A percentile compares a stretch with the other conserved stretches of the same genome.
Conservation (phyloP, 37 sponge, comb jelly and placozoan species). For the Aplysina aerophoba region DNA sequence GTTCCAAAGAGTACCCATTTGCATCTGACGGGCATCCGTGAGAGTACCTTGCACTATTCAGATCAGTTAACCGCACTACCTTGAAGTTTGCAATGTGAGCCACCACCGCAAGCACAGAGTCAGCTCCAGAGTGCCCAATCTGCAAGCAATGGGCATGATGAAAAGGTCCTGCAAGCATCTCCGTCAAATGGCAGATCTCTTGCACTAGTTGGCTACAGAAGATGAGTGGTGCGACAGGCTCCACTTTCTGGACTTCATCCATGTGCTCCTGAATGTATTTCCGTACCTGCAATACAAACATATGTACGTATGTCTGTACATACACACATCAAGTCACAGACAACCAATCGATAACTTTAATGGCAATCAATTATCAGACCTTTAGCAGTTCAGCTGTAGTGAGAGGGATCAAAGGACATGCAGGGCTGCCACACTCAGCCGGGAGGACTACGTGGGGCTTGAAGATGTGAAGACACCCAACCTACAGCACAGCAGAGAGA, state of each 20-base stretch:
- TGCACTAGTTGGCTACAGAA: constrained; percentile 37
- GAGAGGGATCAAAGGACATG: too few relatives aligned
- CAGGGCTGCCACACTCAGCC: too few relatives aligned
- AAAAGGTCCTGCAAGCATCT: constrained; percentile 37
- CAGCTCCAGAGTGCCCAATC: constrained; percentile 62
- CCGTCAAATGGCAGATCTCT: constrained; percentile 41
- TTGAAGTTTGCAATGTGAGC: constrained; percentile 51
- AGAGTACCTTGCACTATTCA: neutral
- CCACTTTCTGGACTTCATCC: neutral
- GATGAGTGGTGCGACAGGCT: neutral
- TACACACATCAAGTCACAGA: too few relatives aligned
- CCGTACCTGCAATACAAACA: too few relatives aligned
- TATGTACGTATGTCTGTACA: too few relatives aligned
- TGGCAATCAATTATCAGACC: too few relatives aligned
- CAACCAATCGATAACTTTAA: too few relatives aligned
- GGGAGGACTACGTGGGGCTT: too few relatives aligned
- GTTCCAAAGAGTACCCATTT: constrained; percentile 10
- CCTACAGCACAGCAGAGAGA: too few relatives aligned
- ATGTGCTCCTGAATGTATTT: constrained; percentile 1
- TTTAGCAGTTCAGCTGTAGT: too few relatives aligned
- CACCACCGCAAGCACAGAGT: constrained; percentile 41
- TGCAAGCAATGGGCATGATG: constrained; percentile 53
- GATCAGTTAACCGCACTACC: constrained; percentile 40
- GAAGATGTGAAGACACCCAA: too few relatives aligned
- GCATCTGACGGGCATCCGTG: neutral